phyloP scores from a whole-genome alignment of 2,797 vertebrate species.

The Gymnoscopelus microlampas region DNA sequence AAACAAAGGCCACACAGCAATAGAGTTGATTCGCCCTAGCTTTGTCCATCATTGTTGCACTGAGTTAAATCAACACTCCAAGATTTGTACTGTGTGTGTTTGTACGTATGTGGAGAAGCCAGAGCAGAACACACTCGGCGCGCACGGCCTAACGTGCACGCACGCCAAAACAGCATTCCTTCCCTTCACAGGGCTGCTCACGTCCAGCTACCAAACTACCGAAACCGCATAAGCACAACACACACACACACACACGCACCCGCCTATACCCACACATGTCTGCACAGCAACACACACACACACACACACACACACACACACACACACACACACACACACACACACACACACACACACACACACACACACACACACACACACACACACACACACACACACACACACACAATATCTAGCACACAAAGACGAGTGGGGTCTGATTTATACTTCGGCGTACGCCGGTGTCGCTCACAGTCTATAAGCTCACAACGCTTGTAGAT shows the following conservation, averaged over 20 bases:
- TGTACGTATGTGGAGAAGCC: not conserved
- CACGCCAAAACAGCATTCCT: constrained; percentile 61
- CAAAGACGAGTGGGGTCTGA: not conserved
- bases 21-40: too few relatives aligned
- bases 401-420: not conserved
- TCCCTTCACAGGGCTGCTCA: constrained; percentile 50
- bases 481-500: too few relatives aligned
- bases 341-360: constrained; percentile 22
- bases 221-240: constrained; percentile 46
- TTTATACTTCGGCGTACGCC: too few relatives aligned
- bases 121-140: constrained; percentile 1
- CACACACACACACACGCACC: constrained; percentile 32
- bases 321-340: too few relatives aligned
- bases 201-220: constrained; percentile 52
- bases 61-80: too few relatives aligned
- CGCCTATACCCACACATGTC: constrained; percentile 30
- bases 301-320: constrained; percentile 2
- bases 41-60: too few relatives aligned
- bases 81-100: not conserved
- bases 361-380: constrained; percentile 30
- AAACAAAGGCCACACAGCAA: constrained; percentile 41
- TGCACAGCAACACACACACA: not conserved
- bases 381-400: constrained; percentile 12
- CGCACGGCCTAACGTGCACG: not conserved
- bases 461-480: too few relatives aligned